Evolutionary conservation across 2,797 vertebrate species (phyloP), one percentile per base, ranked within the genome.

Genomic region (Oreortyx pictus): DNA sequence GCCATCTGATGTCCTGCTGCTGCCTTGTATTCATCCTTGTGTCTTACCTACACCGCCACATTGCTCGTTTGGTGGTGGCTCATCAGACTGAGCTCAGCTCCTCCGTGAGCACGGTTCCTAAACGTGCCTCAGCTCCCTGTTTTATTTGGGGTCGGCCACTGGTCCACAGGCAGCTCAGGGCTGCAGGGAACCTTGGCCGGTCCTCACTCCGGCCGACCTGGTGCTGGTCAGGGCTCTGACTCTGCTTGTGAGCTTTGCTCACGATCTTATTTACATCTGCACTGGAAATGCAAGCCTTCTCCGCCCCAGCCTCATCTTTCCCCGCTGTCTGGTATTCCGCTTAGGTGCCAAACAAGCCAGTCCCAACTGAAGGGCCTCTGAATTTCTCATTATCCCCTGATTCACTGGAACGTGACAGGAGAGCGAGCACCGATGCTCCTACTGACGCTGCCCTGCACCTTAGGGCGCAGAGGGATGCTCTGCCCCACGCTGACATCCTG

Each of bases 241-340:
- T 46, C 75, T 20, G 35, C 52, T 70, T 80, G 22, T 8, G 47
- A 81, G 46, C 47, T 57, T 43, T 12, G 27, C 11, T 82, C 43
- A 17, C 43, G 54, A 46, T n/a, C 84, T 72, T 68, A 76, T 59
- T 89, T 57, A 59, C 24, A 92, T 95, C 93, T 95, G 90, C 94
- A 94, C 78, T 94, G 93, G 88, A 95, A 94, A 95, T 94, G 7
- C 47, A 74, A 35, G 31, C 68, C 50, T 89, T 33, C 78, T 93
- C 88, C 92, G 76, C 79, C 67, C 61, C 14, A 57, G 74, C 71
- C 59, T 84, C 65, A 71, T 66, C 46, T 91, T 92, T 89, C 80
- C 75, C 46, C 62, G n/a, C 23, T 62, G 94, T 82, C 90, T 78
- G 86, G 86, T 94, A 10, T 59, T 85, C 71, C 65, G 44, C 81